A percentile compares a stretch with the other conserved stretches of the same genome.
Evolutionary conservation across 2,888 invertebrate species (phyloP).

Genomic region (Eurytoma californica): DNA sequence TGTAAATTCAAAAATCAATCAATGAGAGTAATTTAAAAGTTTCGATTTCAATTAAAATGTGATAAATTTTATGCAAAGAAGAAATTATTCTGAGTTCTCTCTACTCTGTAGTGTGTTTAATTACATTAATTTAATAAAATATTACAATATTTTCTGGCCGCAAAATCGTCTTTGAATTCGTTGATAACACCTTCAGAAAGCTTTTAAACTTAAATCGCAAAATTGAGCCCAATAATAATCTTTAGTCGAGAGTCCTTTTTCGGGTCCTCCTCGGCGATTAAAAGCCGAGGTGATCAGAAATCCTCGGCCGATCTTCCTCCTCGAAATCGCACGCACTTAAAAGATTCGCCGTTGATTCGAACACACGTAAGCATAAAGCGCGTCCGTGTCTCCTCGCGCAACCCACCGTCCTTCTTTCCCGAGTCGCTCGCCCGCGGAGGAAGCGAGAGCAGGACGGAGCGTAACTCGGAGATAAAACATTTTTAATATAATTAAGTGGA

Average conservation of each 20-base stretch:
- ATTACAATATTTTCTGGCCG: too few relatives aligned
- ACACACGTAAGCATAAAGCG: slow-evolving; percentile 25
- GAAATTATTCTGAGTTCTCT: too few relatives aligned
- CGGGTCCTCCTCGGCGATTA: slow-evolving; percentile 19
- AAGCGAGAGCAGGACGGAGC: slow-evolving; percentile 50
- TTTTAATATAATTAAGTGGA: slow-evolving; percentile 75
- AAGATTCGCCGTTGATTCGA: slow-evolving; percentile 25
- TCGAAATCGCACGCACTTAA: slow-evolving; percentile 23
- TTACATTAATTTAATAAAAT: too few relatives aligned
- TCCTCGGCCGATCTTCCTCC: slow-evolving; percentile 6
- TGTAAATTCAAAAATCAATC: too few relatives aligned
- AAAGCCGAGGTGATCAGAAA: slow-evolving; percentile 43
- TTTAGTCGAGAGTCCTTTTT: neutral
- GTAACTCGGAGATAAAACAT: slow-evolving; percentile 63
- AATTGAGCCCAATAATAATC: slow-evolving; percentile 30
- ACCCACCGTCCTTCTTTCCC: neutral
- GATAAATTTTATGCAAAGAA: too few relatives aligned
- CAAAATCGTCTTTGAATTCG: too few relatives aligned
- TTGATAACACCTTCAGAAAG: too few relatives aligned
- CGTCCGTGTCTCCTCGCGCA: neutral
- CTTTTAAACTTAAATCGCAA: neutral
- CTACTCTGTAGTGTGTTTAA: too few relatives aligned
- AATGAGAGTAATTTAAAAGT: too few relatives aligned
- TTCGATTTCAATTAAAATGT: too few relatives aligned
- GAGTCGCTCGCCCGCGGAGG: slow-evolving; percentile 2